Evolutionary conservation across 2,113 vertebrate genomes (phyloP), one percentile per base, ranked within the genome.

Genomic region (Podiceps cristatus): DNA sequence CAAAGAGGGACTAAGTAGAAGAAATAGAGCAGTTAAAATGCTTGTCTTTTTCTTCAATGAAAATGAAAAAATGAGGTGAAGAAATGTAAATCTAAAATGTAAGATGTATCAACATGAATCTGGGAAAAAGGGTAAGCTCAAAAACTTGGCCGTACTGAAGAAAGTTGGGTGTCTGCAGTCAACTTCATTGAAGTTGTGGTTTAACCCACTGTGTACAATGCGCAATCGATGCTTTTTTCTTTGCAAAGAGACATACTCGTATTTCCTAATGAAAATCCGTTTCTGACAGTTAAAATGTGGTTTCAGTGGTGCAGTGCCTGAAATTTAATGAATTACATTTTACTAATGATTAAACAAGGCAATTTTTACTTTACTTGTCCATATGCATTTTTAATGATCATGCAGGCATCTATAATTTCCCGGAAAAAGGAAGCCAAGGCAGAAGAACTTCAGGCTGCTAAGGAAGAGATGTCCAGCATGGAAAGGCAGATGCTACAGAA

Each of bases 381-480:
- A 49, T 47, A 18, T 81, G 76, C 23, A 42, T 80, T 88, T 96
- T 80, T 89, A 55, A 93, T 94, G 56, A 69, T 68, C 56, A 11
- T 44, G 23, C 96, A 99, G 99, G 99, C 99, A 59, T 99, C 99
- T 84, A 99, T 99, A 74, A 99, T 99, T 85, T 97, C 98, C 64
- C 99, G 98, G 91, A 99, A 99, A 90, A 99, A 99, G 98, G 99
- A 99, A 97, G 98, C 98, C 23, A 99, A 99, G 96, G 99, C 99
- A 8, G 99, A 99, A 96, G 99, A 99, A 95, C 98, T 99, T 33
- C 99, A 99, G 97, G 99, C 99, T 90, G 98, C 99, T 28, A 99
- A 99, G 87, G 99, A 99, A 86, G 99, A 99, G 96, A 93, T 99
- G 96, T 91, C 98, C 5, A 97, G 71, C 11, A 72, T 98, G 18